phyloP scores from a whole-genome alignment of 2,113 vertebrate species.

The Pelobates fuscus region DNA sequence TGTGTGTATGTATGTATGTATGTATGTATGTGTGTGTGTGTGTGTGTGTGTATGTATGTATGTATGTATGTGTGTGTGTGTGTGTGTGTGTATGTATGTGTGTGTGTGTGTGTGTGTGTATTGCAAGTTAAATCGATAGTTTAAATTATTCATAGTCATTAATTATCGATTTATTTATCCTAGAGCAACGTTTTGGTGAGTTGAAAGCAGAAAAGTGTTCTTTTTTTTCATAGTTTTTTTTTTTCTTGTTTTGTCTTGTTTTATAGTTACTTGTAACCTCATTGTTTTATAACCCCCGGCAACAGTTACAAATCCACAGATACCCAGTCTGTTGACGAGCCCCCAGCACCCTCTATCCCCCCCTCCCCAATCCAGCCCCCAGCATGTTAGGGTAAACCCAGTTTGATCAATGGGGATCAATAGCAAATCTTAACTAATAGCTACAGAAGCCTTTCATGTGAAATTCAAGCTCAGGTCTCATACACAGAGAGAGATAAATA shows the following conservation, averaged over 20 bases:
- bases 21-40: no score
- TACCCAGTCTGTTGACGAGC: slow-evolving; percentile 16
- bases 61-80: no score
- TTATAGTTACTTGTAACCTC: slow-evolving; percentile 40
- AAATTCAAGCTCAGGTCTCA: slow-evolving; percentile 42
- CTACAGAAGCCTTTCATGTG: slow-evolving; percentile 61
- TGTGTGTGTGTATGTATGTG: no score
- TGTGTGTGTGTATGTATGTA: no score
- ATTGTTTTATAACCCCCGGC: slow-evolving; percentile 58
- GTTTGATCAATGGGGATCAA: slow-evolving; percentile 54
- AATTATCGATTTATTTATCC: slow-evolving; percentile 59
- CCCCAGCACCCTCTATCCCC: not conserved
- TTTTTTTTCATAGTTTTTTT: slow-evolving; percentile 19
- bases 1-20: not conserved
- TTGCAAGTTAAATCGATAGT: slow-evolving; percentile 48
- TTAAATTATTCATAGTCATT: slow-evolving; percentile 62
- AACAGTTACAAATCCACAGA: slow-evolving; percentile 37
- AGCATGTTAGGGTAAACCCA: slow-evolving; percentile 43
- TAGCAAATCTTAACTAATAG: slow-evolving; percentile 56
- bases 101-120: no score
- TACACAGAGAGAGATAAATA: slow-evolving; percentile 53
- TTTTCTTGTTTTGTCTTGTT: not conserved
- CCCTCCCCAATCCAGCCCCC: slow-evolving; percentile 8
- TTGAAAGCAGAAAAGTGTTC: slow-evolving; percentile 51
- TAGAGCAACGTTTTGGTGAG: slow-evolving; percentile 48